A percentile compares a stretch with the other conserved stretches of the same genome.
Evolutionary conservation across 2,888 invertebrate species (phyloP).

Genomic region (Eurytoma adleriae): DNA sequence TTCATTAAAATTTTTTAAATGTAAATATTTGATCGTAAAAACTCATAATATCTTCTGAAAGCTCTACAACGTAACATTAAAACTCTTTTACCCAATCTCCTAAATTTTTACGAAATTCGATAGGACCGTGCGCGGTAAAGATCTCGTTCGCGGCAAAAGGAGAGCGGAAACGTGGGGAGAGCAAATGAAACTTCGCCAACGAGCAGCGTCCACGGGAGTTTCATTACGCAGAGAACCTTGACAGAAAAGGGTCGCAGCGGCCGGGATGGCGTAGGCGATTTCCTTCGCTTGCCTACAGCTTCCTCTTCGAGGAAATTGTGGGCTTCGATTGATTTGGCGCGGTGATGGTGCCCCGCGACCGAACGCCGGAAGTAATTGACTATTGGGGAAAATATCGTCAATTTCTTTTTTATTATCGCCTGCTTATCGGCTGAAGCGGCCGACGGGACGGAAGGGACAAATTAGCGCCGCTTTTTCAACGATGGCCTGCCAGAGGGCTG

Average conservation of each 20-base stretch:
- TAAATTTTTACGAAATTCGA: too few species aligned
- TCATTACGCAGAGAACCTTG: conserved; percentile 43
- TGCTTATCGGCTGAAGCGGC: too few species aligned
- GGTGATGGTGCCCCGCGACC: too few species aligned
- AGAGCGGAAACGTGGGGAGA: not conserved
- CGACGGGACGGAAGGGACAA: too few species aligned
- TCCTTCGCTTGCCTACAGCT: conserved; percentile 1
- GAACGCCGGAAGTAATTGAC: conserved; percentile 40
- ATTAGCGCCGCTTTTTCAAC: too few species aligned
- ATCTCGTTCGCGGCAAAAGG: not conserved
- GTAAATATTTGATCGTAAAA: too few species aligned
- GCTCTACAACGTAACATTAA: too few species aligned
- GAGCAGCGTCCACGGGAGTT: conserved; percentile 47
- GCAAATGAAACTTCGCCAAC: conserved; percentile 45
- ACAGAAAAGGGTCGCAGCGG: conserved; percentile 30
- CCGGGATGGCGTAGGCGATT: not conserved
- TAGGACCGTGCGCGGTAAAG: too few species aligned
- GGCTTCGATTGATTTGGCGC: conserved; percentile 31
- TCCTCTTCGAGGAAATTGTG: conserved; percentile 48
- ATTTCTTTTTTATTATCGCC: not conserved
- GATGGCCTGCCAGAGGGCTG: too few species aligned
- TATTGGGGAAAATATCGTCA: conserved; percentile 24
- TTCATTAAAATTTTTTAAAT: too few species aligned
- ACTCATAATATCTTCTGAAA: too few species aligned
- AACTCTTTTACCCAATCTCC: too few species aligned